Conservation (phyloP, 1,140 invertebrate genomes). For the Brachionus plicatilis region DNA sequence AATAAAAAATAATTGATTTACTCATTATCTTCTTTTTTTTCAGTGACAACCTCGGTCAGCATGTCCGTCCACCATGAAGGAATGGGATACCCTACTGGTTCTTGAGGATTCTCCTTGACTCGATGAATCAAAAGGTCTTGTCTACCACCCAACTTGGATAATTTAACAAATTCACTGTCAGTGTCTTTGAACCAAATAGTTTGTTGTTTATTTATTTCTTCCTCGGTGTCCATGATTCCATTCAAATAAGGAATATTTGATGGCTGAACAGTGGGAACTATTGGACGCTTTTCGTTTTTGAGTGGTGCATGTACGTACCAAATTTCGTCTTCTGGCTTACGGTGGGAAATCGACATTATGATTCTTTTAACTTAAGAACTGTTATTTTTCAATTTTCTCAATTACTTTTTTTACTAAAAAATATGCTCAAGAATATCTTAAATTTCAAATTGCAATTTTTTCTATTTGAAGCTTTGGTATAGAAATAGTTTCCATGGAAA, state of each 20-base stretch:
- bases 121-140: constrained; percentile 25
- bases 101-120: constrained; percentile 13
- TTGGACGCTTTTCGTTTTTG: constrained; percentile 7
- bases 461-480: constrained; percentile 11
- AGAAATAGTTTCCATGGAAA: constrained; percentile 32
- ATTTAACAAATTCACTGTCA: not conserved
- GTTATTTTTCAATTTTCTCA: not conserved
- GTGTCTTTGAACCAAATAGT: constrained; percentile 19
- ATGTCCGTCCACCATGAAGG: constrained; percentile 29
- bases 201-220: not conserved
- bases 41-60: not conserved
- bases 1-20: not conserved
- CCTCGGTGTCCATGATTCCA: constrained; percentile 34
- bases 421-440: not conserved
- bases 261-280: constrained; percentile 6
- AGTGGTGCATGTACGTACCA: constrained; percentile 38
- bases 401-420: not conserved
- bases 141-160: constrained; percentile 9
- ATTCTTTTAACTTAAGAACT: not conserved
- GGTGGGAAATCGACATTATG: constrained; percentile 12
- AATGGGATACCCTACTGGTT: constrained; percentile 11
- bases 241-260: constrained; percentile 40
- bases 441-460: constrained; percentile 13
- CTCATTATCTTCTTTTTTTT: not conserved
- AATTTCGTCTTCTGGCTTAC: constrained; percentile 39